Conservation (phyloP, 2,888 invertebrate species). For the Poecilobothrus nobilitatus region DNA sequence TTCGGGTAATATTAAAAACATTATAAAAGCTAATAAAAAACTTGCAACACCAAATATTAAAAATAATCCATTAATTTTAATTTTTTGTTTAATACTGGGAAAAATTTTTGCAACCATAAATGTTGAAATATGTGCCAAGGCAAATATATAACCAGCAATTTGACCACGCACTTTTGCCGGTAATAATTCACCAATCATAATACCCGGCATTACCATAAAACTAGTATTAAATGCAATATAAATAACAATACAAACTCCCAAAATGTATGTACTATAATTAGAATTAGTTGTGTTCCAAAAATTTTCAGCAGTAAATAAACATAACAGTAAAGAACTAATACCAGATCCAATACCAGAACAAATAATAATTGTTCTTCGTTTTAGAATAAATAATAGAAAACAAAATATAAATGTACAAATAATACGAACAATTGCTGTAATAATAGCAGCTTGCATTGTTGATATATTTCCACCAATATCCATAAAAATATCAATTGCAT, state of each 20-base stretch:
- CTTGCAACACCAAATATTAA: constrained; percentile 60
- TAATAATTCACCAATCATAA: constrained; percentile 67
- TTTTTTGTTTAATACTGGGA: constrained; percentile 50
- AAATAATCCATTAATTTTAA: constrained; percentile 62
- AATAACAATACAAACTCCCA: constrained; percentile 49
- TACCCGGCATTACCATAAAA: constrained; percentile 64
- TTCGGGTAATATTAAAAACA: constrained; percentile 63
- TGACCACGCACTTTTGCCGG: constrained; percentile 65
- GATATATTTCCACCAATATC: constrained; percentile 47
- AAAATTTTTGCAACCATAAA: constrained; percentile 64
- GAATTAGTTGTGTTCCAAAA: constrained; percentile 27
- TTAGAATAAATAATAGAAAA: constrained; percentile 54
- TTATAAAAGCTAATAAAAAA: constrained; percentile 53
- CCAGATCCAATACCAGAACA: constrained; percentile 61
- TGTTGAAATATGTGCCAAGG: constrained; percentile 58
- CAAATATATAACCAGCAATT: constrained; percentile 65
- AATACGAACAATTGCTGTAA: constrained; percentile 59
- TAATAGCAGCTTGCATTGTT: constrained; percentile 54
- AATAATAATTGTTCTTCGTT: constrained; percentile 57
- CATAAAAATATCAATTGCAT: constrained; percentile 64
- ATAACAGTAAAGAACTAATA: constrained; percentile 53
- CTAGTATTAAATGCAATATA: constrained; percentile 70
- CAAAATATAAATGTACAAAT: constrained; percentile 58
- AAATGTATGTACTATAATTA: constrained; percentile 38
- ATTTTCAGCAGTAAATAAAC: constrained; percentile 44